Base-by-base conservation (phyloP, 2,888 invertebrate species). In the Andrena chrysosceles region DNA sequence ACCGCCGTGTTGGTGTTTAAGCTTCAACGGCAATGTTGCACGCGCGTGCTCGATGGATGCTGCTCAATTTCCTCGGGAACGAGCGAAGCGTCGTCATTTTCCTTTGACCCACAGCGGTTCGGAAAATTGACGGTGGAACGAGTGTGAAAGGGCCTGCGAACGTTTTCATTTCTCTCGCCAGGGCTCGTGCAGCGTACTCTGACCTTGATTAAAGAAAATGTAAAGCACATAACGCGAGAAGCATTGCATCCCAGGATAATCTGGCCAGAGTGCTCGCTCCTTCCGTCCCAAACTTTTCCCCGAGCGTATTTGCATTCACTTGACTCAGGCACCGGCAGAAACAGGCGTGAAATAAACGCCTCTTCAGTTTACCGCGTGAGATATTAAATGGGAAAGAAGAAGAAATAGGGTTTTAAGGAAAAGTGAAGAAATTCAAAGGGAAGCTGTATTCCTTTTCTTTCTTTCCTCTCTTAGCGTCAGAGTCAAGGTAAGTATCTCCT, bases 171-270 rank as follows among this genome's bases (percentile, higher is more conserved):
- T 13, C 20, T 16, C 35, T 23, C 48, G 48, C 31, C 13, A 13
- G 20, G 54, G 52, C n/a, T 69, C 42, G n/a, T 10, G 29, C 35
- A 20, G 5, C 23, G 31, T 68, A 31, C 20, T 20, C 48, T 26
- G 67, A 68, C 63, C 60, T 70, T 81, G 74, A 70, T 82, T 67
- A 48, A 42, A 82, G 74, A 68, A 26, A 35, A 80, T 59, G 56
- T 59, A 54, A 74, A 70, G 66, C 29, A 54, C 74, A 81, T 59
- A 64, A 68, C 63, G 48, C 60, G 23, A 52, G 26, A 33, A 67
- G 64, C 35, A 26, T 48, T 52, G 29, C 56, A 48, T 42, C 23
- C 23, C 4, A 6, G 26, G 64, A 81, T 69, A 74, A 81, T 81
- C 63, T 42, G 52, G 29, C 42, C 26, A 5, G 42, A 81, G 66